Percentiles rank a stretch among this genome's conserved stretches.
phyloP scores from a whole-genome alignment of 2,113 vertebrate genomes.

The Triplophysa rosa region DNA sequence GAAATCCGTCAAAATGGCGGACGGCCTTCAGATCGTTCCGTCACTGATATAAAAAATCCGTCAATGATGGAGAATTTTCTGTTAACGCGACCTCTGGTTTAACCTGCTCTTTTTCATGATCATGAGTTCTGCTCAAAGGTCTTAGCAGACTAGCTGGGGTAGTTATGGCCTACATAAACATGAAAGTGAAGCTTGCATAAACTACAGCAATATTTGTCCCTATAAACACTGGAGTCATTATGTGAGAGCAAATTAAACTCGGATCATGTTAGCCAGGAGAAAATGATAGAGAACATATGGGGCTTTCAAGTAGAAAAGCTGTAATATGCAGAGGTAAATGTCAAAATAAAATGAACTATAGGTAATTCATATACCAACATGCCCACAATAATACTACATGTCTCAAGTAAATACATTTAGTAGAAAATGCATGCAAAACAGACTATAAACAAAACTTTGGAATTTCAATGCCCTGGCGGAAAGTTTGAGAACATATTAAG shows the following conservation, averaged over 20 bases:
- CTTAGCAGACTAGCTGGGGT: not conserved
- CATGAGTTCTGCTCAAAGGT: not conserved
- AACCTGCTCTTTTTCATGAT: not conserved
- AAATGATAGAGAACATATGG: not conserved
- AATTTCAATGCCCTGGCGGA: constrained; percentile 53
- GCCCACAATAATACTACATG: not conserved
- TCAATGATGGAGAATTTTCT: too few relatives aligned
- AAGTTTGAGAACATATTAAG: constrained; percentile 46
- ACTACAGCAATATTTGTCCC: not conserved
- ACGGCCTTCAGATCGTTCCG: too few relatives aligned
- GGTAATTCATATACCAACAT: not conserved
- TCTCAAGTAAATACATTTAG: constrained; percentile 40
- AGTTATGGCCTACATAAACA: not conserved
- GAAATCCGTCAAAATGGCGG: too few relatives aligned
- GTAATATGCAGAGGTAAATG: too few relatives aligned
- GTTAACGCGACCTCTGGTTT: too few relatives aligned
- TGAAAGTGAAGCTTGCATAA: too few relatives aligned
- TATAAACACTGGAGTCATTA: not conserved
- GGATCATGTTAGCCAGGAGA: not conserved
- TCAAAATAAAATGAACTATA: not conserved
- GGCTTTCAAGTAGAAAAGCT: not conserved
- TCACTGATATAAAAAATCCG: too few relatives aligned
- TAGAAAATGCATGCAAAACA: constrained; percentile 53
- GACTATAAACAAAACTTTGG: constrained; percentile 59
- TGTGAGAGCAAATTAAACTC: not conserved